Conservation (phyloP, 23 tunicate species). For the Trididemnum miniatum region DNA sequence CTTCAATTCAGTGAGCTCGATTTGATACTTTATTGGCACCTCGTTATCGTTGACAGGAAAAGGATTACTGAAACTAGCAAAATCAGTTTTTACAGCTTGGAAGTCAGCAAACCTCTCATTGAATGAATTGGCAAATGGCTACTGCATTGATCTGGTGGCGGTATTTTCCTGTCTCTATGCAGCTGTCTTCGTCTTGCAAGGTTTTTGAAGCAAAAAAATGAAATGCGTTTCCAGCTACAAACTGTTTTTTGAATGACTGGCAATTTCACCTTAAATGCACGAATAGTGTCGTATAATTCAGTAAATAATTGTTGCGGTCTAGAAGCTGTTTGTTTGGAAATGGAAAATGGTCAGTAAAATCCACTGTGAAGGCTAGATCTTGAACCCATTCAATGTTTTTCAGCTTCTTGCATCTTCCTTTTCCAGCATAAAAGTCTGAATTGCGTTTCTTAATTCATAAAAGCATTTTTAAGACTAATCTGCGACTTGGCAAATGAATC, state of each 20-base stretch:
- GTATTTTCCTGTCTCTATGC: conserved; percentile 7
- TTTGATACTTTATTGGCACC: conserved; percentile 5
- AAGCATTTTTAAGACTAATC: conserved; percentile 13
- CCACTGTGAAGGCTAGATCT: conserved; percentile 2
- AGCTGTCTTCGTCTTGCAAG: conserved; percentile 10
- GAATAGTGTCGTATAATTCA: conserved; percentile 9
- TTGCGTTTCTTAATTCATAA: conserved; percentile 12
- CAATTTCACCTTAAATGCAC: conserved; percentile 11
- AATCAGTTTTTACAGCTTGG: conserved; percentile 6
- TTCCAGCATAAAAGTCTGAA: background rate
- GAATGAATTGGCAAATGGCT: conserved; percentile 27
- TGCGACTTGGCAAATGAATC: conserved; percentile 10
- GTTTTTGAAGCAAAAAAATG: background rate
- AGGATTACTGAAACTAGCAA: conserved; percentile 29
- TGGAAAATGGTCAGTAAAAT: background rate
- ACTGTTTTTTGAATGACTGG: background rate
- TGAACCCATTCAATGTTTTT: conserved; percentile 11
- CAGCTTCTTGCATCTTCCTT: conserved; percentile 6
- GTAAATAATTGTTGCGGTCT: background rate
- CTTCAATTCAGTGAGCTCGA: conserved; percentile 13
- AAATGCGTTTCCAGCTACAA: background rate
- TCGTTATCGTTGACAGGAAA: conserved; percentile 12
- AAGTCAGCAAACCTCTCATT: conserved; percentile 31
- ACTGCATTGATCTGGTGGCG: background rate
- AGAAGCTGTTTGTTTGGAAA: background rate